phyloP scores from a whole-genome alignment of 2,797 vertebrate species.

The Anguilla pacifica region DNA sequence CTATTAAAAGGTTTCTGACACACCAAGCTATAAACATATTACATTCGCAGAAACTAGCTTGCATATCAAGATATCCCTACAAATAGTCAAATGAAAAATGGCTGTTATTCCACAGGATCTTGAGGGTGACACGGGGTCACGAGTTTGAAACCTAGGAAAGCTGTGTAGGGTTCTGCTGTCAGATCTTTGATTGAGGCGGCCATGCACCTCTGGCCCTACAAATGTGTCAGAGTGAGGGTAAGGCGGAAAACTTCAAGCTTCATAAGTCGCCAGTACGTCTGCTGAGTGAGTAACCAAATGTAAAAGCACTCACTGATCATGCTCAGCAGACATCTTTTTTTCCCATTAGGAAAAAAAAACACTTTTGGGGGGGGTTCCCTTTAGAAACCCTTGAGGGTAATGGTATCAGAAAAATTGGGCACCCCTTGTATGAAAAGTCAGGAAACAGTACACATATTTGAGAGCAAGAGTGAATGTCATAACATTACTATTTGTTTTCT shows the following conservation, averaged over 20 bases:
- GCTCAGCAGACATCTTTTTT: not conserved
- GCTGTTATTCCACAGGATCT: not conserved
- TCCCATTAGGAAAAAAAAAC: not conserved
- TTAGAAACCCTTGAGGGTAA: not conserved
- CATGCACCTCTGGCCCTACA: not conserved
- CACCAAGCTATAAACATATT: too few species aligned
- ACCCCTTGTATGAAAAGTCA: not conserved
- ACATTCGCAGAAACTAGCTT: too few species aligned
- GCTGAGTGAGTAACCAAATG: not conserved
- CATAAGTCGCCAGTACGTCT: slow-evolving; percentile 8
- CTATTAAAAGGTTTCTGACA: too few species aligned
- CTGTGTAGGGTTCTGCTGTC: not conserved
- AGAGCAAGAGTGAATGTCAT: not conserved
- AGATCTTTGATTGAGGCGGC: not conserved
- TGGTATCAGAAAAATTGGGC: not conserved
- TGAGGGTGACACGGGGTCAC: not conserved
- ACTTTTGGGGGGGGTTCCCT: not conserved
- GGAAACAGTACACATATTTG: not conserved
- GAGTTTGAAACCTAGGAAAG: not conserved
- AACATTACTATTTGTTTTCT: not conserved
- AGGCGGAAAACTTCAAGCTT: not conserved
- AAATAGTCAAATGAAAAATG: not conserved
- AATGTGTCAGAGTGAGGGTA: not conserved
- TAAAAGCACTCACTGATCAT: not conserved
- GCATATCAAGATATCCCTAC: not conserved